Percentiles rank a stretch among this genome's conserved stretches.
Conservation (phyloP, 2,113 vertebrate species). For the Coreoperca whiteheadi region DNA sequence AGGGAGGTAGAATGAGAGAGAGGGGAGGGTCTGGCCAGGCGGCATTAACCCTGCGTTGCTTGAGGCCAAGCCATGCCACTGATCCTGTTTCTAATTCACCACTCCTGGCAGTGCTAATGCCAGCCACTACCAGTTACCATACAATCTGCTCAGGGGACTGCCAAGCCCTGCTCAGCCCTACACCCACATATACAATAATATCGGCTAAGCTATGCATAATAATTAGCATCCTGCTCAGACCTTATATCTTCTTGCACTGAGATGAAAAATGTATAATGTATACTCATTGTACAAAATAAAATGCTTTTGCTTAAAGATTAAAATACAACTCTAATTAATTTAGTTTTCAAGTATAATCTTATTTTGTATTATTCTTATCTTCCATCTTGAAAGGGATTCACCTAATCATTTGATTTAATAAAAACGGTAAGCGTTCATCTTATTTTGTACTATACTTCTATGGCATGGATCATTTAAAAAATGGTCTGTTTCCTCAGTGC, state of each 20-base stretch:
- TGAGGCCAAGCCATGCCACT: conserved; percentile 73
- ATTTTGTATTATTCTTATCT: not conserved
- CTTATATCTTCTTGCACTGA: conserved; percentile 2
- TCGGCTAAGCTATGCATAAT: conserved; percentile 45
- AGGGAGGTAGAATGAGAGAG: conserved; percentile 38
- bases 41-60: conserved; percentile 80
- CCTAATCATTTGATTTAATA: not conserved
- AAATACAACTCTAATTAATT: not conserved
- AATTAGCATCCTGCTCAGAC: conserved; percentile 43
- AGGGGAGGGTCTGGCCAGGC: conserved; percentile 67
- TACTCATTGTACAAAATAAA: not conserved
- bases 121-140: conserved; percentile 78
- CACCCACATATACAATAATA: conserved; percentile 54
- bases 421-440: not conserved
- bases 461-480: not conserved
- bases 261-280: not conserved
- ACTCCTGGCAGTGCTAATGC: conserved; percentile 80
- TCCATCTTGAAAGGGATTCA: not conserved
- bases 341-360: not conserved
- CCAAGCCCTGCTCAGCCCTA: conserved; percentile 50
- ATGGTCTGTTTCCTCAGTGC: not conserved
- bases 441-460: not conserved
- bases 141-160: conserved; percentile 80
- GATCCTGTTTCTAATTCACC: conserved; percentile 83
- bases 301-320: not conserved